A percentile compares a stretch with the other conserved stretches of the same genome.
These are phyloP conservation scores for Nomada fabriciana DNA, from an alignment of 2,888 invertebrate genomes.

Conservation along the genomic window DNA sequence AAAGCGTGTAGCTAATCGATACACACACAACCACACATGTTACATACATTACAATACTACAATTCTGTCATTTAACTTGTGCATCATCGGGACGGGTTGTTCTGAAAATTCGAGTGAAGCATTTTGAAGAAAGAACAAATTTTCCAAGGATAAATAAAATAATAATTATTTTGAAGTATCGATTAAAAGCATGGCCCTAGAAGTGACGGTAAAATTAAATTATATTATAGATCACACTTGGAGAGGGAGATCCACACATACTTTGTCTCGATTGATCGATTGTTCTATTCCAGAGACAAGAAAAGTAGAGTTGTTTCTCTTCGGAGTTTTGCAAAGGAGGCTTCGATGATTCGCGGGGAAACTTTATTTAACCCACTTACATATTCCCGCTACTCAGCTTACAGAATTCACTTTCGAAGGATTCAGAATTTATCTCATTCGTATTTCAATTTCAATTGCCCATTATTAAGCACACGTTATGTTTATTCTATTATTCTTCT, in stretches of 20 bases:
- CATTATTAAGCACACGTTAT: background rate
- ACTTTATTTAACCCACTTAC: background rate
- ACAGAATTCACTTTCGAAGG: background rate
- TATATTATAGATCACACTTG: background rate
- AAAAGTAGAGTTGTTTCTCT: background rate
- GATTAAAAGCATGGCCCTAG: background rate
- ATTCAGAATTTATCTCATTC: background rate
- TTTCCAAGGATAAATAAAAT: background rate
- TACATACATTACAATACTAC: no score
- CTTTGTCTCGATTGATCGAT: slow-evolving; percentile 14
- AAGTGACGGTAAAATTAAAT: background rate
- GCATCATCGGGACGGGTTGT: no score
- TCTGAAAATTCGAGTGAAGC: background rate
- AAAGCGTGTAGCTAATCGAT: no score
- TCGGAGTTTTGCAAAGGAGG: background rate
- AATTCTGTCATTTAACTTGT: background rate
- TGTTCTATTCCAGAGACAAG: background rate
- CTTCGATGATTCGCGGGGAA: background rate
- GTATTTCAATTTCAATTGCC: no score
- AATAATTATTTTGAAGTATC: background rate
- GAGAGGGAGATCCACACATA: background rate
- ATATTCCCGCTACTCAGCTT: background rate
- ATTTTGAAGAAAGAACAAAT: background rate
- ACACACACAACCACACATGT: no score
- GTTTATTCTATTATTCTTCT: no score